phyloP scores from a whole-genome alignment of 1,140 invertebrate genomes.

The Drosophila subobscura region DNA sequence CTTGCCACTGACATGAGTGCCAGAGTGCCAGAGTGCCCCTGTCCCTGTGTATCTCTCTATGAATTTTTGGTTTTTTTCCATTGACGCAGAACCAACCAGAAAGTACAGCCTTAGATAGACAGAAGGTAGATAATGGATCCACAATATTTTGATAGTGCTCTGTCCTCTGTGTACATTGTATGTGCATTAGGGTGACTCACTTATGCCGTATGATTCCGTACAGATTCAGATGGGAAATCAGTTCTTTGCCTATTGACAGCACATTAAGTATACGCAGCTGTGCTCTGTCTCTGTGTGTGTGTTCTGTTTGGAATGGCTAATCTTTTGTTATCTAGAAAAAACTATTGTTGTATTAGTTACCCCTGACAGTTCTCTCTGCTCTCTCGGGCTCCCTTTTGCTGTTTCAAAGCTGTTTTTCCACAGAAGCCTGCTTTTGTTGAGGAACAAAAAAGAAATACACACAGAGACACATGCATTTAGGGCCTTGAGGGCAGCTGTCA shows the following conservation, averaged over 20 bases:
- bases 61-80: conserved; percentile 43
- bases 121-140: conserved; percentile 34
- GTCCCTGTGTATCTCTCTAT: not conserved
- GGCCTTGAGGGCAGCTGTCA: conserved; percentile 58
- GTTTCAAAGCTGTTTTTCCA: conserved; percentile 40
- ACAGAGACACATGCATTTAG: conserved; percentile 36
- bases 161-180: not conserved
- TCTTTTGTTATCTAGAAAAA: conserved; percentile 45
- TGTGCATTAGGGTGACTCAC: too few species aligned
- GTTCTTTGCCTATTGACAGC: conserved; percentile 18
- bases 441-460: conserved; percentile 32
- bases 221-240: conserved; percentile 16
- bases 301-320: not conserved
- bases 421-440: conserved; percentile 65
- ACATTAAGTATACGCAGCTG: conserved; percentile 56
- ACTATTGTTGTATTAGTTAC: conserved; percentile 46
- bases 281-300: not conserved
- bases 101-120: conserved; percentile 23
- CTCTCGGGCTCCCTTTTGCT: not conserved
- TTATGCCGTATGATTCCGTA: not conserved
- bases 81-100: conserved; percentile 43
- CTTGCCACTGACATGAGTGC: not conserved
- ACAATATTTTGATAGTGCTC: conserved; percentile 20
- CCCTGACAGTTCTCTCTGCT: conserved; percentile 13
- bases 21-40: not conserved